Evolutionary conservation across 2,797 vertebrate species (phyloP), one percentile per base, ranked within the genome.

Genomic region (Sebastes matsubarae): DNA sequence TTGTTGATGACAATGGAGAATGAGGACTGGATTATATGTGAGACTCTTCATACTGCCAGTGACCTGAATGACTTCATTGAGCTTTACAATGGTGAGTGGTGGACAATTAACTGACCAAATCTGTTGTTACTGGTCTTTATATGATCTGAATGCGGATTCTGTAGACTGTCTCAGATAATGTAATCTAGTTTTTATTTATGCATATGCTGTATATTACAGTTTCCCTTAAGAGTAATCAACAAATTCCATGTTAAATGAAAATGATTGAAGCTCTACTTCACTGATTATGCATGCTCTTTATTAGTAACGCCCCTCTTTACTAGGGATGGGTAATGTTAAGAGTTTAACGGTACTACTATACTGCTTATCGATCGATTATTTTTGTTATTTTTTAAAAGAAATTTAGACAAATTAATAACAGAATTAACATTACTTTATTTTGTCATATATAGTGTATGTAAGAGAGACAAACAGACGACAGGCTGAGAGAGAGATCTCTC

Each of bases 1-100:
- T 20, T 8, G 14, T 27, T 70, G 38, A 57, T 24, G 57, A 86
- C 18, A 6, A 89, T 84, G 87, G 77, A 86, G 72, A 77, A 59
- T 27, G 82, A 89, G 27, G 81, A 88, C 68, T 75, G 81, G 77
- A 64, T 68, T n/a, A 59, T 36, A 50, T 82, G 63, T 68, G 84
- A 87, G 52, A 81, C 29, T 24, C 84, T 92, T 61, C 91, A 88
- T 36, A n/a, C 75, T 12, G 89, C 63, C 18, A 29, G 69, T 58
- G 92, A 94, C 11, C 77, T 94, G 67, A 83, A 78, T 71, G 91
- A 95, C 70, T 92, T 93, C 71, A 54, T 88, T 38, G 87, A 93
- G 68, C 68, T 77, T 34, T 82, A 79, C 29, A 14, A 76, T 36
- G 88, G 92, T 94, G 91, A 93, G 89, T 71, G 30, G 2, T 8